Conservation (phyloP, 2,113 vertebrate species). For the Stomatorhinus ivindoensis region DNA sequence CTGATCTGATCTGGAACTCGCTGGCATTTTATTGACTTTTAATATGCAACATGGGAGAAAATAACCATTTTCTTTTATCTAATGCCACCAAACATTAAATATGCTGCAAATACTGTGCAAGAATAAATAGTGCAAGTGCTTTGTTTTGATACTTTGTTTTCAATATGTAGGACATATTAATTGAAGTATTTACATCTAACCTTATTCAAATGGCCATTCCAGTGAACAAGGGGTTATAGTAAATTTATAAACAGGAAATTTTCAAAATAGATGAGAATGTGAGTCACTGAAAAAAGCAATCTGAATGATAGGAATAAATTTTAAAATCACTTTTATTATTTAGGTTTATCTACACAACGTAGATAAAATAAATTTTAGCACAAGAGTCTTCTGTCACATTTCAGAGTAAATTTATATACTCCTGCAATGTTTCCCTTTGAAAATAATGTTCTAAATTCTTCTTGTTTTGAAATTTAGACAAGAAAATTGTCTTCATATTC, state of each 20-base stretch:
- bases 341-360: background rate
- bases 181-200: background rate
- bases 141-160: background rate
- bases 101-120: slow-evolving; percentile 3
- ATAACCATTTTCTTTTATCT: background rate
- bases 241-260: background rate
- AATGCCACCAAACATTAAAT: slow-evolving; percentile 14
- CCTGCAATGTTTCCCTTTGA: background rate
- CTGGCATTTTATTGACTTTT: slow-evolving; percentile 13
- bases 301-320: background rate
- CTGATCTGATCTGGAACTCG: slow-evolving; percentile 15
- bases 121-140: background rate
- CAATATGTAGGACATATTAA: background rate
- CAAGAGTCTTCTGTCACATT: background rate
- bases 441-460: background rate
- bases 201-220: background rate
- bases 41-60: background rate
- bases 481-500: background rate
- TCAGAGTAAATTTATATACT: background rate
- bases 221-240: background rate
- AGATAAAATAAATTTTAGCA: background rate
- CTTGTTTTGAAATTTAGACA: background rate
- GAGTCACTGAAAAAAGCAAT: background rate
- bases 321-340: background rate
- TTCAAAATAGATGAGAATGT: background rate